Evolutionary conservation across 2,888 invertebrate genomes (phyloP), one percentile per base, ranked within the genome.

Genomic region (Cremastinae sp.): DNA sequence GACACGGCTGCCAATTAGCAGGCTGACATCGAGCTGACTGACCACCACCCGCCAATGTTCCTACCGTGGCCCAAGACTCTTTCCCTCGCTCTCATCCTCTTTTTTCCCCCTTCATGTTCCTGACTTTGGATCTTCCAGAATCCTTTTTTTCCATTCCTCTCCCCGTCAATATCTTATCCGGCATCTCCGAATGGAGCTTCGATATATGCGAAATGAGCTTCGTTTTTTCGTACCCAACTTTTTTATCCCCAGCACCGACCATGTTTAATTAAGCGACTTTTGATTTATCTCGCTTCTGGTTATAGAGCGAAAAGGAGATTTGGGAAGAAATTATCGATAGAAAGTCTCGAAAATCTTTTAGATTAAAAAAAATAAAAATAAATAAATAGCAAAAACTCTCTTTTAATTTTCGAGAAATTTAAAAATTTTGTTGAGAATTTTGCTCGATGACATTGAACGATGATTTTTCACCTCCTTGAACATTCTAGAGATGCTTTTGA

Each of bases 1-100:
- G 88, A 88, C 89, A 89, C 84, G 88, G 87, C 85, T 88, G 88
- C 89, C 89, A 89, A 89, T 89, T 89, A 89, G 89, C 84, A 83
- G 81, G 77, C 85, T 88, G 88, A 89, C 88, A 87, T 87, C 86
- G 86, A 86, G 82, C 87, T 86, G 86, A 86, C 86, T 88, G 88
- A 87, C 88, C 88, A 88, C 87, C 87, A 83, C 84, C 80, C 69
- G 64, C 72, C 76, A 53, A 69, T 73, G 69, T 65, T 77, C 59
- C 64, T 69, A 69, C 72, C 28, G 78, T 75, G 59, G 75, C 80
- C 76, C 81, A 83, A 81, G 55, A 59, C 79, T 79, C 80, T 77
- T 76, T 69, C 66, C 72, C 73, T 72, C 78, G 79, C 69, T 75
- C 66, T 68, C 74, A 73, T 65, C 53, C 65, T 51, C 72, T 66